phyloP scores from a whole-genome alignment of 2,113 vertebrate species.

The Callopanchax toddi region DNA sequence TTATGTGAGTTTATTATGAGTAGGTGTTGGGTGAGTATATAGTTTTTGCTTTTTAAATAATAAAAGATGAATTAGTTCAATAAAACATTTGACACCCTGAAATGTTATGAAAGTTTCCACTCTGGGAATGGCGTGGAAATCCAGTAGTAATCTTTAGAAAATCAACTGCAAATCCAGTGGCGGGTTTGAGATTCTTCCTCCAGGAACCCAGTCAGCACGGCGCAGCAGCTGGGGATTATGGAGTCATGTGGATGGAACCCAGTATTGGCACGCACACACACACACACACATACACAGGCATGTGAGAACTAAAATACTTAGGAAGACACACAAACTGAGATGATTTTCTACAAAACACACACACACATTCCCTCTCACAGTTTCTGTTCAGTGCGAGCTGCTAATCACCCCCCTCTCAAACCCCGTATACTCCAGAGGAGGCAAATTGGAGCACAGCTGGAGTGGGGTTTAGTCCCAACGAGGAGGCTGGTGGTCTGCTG shows the following conservation, averaged over 20 bases:
- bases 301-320: constrained; percentile 22
- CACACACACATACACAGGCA: constrained; percentile 19
- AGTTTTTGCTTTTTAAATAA: too few relatives aligned
- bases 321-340: constrained; percentile 1
- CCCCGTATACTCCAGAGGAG: constrained; percentile 55
- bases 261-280: constrained; percentile 43
- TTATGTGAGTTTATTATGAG: too few relatives aligned
- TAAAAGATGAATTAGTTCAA: too few relatives aligned
- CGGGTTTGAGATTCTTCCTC: constrained; percentile 71
- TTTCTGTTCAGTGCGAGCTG: constrained; percentile 39
- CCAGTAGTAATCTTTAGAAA: constrained; percentile 64
- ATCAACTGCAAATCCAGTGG: constrained; percentile 74
- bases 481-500: constrained; percentile 46
- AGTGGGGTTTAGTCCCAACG: constrained; percentile 62
- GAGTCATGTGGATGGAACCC: constrained; percentile 70
- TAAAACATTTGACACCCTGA: background rate
- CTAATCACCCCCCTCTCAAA: constrained; percentile 57
- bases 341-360: constrained; percentile 16
- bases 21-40: too few relatives aligned
- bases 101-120: constrained; percentile 25
- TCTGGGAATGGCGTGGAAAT: constrained; percentile 57
- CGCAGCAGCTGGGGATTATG: constrained; percentile 76
- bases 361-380: constrained; percentile 26
- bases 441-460: constrained; percentile 73
- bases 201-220: constrained; percentile 66